Conservation (phyloP, 2,113 vertebrate species). For the Manacus vitellinus region DNA sequence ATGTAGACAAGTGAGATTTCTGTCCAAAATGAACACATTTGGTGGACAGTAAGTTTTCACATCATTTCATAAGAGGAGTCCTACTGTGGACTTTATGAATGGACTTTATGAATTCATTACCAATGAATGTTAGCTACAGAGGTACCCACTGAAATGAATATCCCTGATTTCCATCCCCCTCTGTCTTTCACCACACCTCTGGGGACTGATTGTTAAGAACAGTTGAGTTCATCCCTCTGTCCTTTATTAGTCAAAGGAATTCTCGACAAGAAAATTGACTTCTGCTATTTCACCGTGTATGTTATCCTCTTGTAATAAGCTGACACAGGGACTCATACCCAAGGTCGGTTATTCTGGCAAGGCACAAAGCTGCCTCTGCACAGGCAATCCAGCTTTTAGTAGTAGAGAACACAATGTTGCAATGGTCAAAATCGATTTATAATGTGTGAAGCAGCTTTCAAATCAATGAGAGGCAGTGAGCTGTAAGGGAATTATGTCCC, state of each 20-base stretch:
- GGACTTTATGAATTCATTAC: neutral
- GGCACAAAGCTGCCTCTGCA: neutral
- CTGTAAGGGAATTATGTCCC: conserved; percentile 30
- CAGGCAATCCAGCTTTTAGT: neutral
- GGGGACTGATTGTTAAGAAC: neutral
- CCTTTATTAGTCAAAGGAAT: neutral
- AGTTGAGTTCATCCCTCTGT: neutral
- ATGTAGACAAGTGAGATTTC: neutral
- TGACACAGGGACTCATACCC: neutral
- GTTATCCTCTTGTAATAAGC: neutral
- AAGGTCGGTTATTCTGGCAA: neutral
- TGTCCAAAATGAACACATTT: neutral
- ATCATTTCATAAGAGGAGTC: neutral
- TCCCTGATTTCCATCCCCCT: neutral
- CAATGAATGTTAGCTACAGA: neutral
- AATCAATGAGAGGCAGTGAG: conserved; percentile 30
- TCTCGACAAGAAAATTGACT: neutral
- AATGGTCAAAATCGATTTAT: conserved; percentile 12
- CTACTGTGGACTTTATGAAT: neutral
- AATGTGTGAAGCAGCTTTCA: conserved; percentile 13
- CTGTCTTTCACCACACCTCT: neutral
- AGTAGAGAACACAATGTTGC: neutral
- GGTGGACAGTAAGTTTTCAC: neutral
- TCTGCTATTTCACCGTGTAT: neutral
- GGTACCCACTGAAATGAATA: neutral